Evolutionary conservation across 2,113 vertebrate genomes (phyloP).

Genomic region (Cyprinodon brontotheroides): DNA sequence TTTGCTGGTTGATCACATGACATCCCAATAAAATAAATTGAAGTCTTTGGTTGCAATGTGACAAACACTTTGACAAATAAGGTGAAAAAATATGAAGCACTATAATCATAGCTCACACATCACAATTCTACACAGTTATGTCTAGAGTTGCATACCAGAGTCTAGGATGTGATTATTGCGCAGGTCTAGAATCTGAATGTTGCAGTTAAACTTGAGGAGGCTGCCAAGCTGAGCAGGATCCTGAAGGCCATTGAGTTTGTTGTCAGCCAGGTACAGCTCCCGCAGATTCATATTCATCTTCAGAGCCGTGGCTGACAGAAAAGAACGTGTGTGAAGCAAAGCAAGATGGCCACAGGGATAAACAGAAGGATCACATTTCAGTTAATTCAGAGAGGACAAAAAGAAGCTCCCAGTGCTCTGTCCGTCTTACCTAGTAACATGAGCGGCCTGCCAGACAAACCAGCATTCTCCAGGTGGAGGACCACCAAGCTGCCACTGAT

Average conservation of each 20-base stretch:
- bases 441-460: conserved; percentile 89
- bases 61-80: background rate
- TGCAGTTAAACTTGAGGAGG: conserved; percentile 94
- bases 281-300: conserved; percentile 96
- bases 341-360: background rate
- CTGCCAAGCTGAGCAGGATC: conserved; percentile 94
- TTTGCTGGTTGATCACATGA: too few species aligned
- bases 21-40: background rate
- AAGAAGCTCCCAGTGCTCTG: conserved; percentile 4
- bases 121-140: background rate
- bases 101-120: background rate
- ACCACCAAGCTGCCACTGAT: conserved; percentile 92
- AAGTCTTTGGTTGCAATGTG: background rate
- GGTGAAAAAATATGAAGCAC: conserved; percentile 2
- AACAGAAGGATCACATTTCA: background rate
- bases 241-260: conserved; percentile 92
- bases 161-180: conserved; percentile 94
- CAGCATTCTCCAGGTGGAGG: conserved; percentile 90
- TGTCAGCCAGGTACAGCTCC: conserved; percentile 93
- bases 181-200: conserved; percentile 91
- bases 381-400: conserved; percentile 3
- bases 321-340: background rate
- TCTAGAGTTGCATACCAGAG: conserved; percentile 80
- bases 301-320: conserved; percentile 87
- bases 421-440: conserved; percentile 88